Percentiles rank a stretch among this genome's conserved stretches.
phyloP scores from a whole-genome alignment of 2,113 vertebrate genomes.

The Phalacrocorax brasilianus region DNA sequence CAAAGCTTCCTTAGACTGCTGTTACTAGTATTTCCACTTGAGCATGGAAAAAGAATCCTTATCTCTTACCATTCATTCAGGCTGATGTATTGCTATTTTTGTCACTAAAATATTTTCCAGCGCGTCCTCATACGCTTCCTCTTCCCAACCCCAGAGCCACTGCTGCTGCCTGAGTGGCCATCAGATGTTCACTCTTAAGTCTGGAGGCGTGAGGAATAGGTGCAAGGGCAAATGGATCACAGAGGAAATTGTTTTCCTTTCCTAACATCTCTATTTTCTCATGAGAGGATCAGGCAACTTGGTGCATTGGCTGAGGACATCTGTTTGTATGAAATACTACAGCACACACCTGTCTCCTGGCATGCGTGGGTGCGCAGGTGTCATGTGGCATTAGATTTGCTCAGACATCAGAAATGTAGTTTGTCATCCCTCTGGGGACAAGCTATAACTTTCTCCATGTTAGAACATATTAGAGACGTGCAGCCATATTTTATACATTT shows the following conservation, averaged over 20 bases:
- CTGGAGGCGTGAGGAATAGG: not conserved
- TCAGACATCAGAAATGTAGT: not conserved
- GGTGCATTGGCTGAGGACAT: not conserved
- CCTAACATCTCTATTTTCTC: constrained; percentile 3
- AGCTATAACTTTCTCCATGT: not conserved
- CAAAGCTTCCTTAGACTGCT: not conserved
- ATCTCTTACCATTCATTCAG: not conserved
- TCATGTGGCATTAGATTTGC: not conserved
- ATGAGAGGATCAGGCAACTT: not conserved
- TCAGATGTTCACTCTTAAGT: not conserved
- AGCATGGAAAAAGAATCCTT: not conserved
- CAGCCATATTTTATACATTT: not conserved
- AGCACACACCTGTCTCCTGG: not conserved
- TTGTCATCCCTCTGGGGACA: not conserved
- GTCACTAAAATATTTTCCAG: not conserved
- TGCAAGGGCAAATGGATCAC: not conserved
- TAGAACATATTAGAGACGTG: not conserved
- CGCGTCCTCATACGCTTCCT: not conserved
- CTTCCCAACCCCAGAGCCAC: accelerated
- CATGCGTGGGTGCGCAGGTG: not conserved
- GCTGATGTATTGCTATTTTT: not conserved
- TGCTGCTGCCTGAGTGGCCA: not conserved
- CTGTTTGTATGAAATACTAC: not conserved
- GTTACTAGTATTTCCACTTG: not conserved
- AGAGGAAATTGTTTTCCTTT: not conserved